Base-by-base conservation (phyloP, 2,888 invertebrate species). In the Apoda limacodes region DNA sequence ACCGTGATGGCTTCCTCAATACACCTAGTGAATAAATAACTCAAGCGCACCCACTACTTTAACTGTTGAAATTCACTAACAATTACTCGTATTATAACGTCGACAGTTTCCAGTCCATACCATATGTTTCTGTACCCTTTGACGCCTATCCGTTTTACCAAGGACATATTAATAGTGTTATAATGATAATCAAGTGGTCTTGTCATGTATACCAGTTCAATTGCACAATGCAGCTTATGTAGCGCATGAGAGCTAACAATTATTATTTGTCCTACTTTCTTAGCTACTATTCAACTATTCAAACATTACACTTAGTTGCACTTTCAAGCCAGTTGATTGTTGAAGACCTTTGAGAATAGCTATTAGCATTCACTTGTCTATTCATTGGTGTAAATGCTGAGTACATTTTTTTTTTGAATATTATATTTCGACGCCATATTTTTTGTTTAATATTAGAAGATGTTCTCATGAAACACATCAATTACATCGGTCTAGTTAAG, bases 171-270 rank as follows among this genome's bases (percentile, higher is more conserved):
- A 71, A 75, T 71, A 69, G 64, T 52, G 50, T 47, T 45, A 42
- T 42, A 44, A 52, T 53, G 49, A 52, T 66, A 69, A 66, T 62
- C 56, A 45, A 58, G 56, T 17, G 17, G 7, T 7, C 7, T 5
- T 5, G 7, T 17, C 7, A 17, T 17, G 7, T 17, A 6, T 17
- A 7, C 17, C 17, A 17, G 17, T 17, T 51, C 56, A 57, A 55
- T 74, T 72, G 72, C 71, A 69, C 71, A 71, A 69, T 68, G 70
- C 68, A 67, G 61, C 65, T 69, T 72, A 72, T 67, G 67, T 69
- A 60, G 63, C 58, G 50, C 60, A 60, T 53, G 60, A 60, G 64
- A 70, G 55, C 54, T 52, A 60, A 60, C 63, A 63, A 66, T 65
- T 69, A 17, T 17, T 17, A 64, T 60, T 58, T 66, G 74, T 51